Conservation (phyloP, 1,140 invertebrate genomes). For the Drosophila kurseongensis region DNA sequence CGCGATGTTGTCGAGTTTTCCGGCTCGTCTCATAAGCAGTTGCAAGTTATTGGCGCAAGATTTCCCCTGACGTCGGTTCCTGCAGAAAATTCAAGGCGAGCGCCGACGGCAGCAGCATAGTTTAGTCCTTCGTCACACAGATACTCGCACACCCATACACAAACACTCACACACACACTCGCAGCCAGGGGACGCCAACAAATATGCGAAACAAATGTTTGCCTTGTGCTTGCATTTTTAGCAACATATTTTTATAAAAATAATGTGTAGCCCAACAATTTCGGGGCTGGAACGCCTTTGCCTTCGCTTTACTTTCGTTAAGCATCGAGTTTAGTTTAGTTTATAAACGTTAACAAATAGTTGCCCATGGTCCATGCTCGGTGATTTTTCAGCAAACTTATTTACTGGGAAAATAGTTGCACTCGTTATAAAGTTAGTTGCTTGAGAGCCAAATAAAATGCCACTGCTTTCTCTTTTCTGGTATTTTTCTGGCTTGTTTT, state of each 20-base stretch:
- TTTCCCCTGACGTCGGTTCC: conserved; percentile 63
- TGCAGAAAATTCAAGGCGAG: conserved; percentile 59
- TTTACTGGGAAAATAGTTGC: conserved; percentile 73
- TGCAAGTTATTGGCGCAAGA: conserved; percentile 77
- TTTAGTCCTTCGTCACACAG: conserved; percentile 43
- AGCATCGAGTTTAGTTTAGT: conserved; percentile 66
- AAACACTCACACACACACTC: conserved; percentile 14
- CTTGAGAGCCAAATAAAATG: conserved; percentile 60
- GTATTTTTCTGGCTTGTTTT: conserved; percentile 21
- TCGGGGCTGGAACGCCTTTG: conserved; percentile 34
- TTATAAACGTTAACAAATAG: conserved; percentile 75
- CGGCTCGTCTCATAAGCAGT: conserved; percentile 72
- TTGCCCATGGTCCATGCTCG: conserved; percentile 50
- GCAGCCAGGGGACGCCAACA: conserved; percentile 18
- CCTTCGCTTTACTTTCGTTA: conserved; percentile 62
- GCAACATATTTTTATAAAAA: conserved; percentile 76
- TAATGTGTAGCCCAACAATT: conserved; percentile 67
- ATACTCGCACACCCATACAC: conserved; percentile 8
- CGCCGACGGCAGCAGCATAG: conserved; percentile 57
- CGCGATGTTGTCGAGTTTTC: conserved; percentile 17
- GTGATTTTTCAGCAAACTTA: conserved; percentile 75
- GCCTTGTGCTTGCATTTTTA: conserved; percentile 76
- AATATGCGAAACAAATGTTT: conserved; percentile 77
- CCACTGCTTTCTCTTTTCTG: conserved; percentile 46
- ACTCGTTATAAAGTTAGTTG: conserved; percentile 52